These are phyloP conservation scores for Bombus balteatus DNA, from an alignment of 1,140 invertebrate species.

Conservation along the genomic window DNA sequence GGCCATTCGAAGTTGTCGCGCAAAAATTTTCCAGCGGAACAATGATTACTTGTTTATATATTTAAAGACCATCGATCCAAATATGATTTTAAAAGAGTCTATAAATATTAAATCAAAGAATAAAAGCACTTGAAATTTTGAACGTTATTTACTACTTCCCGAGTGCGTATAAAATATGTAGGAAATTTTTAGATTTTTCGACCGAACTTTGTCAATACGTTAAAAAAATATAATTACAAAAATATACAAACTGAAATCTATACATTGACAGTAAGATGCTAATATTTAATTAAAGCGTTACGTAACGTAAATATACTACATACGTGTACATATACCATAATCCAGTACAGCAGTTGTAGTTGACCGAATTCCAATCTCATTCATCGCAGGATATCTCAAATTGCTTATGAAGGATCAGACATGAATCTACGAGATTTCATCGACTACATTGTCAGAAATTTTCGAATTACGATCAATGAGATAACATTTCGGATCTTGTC, in stretches of 20 bases:
- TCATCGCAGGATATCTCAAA: neutral
- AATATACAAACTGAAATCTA: neutral
- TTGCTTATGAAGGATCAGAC: neutral
- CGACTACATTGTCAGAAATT: neutral
- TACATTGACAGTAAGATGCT: neutral
- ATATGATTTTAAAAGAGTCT: neutral
- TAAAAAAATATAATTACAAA: no score
- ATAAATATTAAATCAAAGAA: neutral
- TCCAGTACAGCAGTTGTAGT: neutral
- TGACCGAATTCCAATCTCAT: neutral
- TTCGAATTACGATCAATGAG: neutral
- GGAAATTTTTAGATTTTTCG: neutral
- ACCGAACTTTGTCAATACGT: neutral
- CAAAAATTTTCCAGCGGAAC: neutral
- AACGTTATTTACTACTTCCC: neutral
- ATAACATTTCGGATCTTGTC: neutral
- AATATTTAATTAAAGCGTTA: neutral
- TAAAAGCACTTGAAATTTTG: neutral
- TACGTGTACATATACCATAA: no score
- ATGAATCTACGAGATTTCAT: conserved; percentile 8
- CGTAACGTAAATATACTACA: neutral
- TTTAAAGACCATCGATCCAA: neutral
- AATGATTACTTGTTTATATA: fast-evolving
- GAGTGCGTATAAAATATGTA: neutral
- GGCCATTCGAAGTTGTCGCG: no score